Percentiles rank a stretch among this genome's conserved stretches.
Conservation (phyloP, 2,797 vertebrate species). For the Scomberomorus guttatus region DNA sequence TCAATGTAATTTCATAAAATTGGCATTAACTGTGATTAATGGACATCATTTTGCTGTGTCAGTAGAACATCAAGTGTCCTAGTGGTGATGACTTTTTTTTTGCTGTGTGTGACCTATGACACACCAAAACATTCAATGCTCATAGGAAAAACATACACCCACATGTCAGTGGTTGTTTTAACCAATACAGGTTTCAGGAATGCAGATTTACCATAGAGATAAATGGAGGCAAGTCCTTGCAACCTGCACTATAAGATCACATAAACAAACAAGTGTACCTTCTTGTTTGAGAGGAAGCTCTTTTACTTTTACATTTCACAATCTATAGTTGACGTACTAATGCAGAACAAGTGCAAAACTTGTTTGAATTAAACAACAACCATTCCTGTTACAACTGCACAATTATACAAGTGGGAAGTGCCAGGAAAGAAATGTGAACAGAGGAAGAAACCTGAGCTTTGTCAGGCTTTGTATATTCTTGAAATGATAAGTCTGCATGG, state of each 20-base stretch:
- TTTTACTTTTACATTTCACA: background rate
- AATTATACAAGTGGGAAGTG: background rate
- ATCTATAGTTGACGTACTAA: background rate
- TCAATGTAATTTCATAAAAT: too few relatives aligned
- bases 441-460: background rate
- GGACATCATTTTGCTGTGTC: background rate
- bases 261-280: background rate
- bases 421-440: background rate
- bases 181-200: background rate
- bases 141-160: background rate
- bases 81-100: background rate
- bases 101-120: background rate
- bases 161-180: background rate
- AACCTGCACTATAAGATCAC: background rate
- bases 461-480: too few relatives aligned
- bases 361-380: background rate
- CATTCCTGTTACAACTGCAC: background rate
- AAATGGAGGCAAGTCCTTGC: background rate
- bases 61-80: background rate
- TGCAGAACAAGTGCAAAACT: background rate
- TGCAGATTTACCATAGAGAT: background rate
- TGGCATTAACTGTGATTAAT: too few relatives aligned
- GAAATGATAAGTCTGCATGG: too few relatives aligned
- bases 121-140: background rate
- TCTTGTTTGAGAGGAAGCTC: background rate